Base-by-base conservation (phyloP, 2,888 invertebrate species). In the Sminthurinus aureus region DNA sequence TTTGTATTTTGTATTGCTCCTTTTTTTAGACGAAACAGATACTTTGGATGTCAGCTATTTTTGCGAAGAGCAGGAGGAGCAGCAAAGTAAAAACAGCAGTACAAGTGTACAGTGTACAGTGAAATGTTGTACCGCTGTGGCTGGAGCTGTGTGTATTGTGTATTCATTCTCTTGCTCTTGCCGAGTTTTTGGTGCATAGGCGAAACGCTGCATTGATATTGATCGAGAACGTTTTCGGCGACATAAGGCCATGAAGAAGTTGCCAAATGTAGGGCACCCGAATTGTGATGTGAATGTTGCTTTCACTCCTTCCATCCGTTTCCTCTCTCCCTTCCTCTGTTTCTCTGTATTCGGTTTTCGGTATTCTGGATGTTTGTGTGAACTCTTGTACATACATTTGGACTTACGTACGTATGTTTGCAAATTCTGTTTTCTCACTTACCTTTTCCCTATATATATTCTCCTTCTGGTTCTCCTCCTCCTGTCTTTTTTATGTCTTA, bases 191-290 rank as follows among this genome's bases (percentile, higher is more conserved):
- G 88, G 88, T 88, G 88, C 88, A 88, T 85, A 87, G 88, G 85
- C 86, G 86, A 88, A 86, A 86, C 86, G 88, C 87, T 88, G 87
- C 87, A 88, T 88, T 87, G 87, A 87, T 87, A 88, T 88, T 87
- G 87, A 88, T 87, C 87, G 87, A 88, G 85, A 84, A 81, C 81
- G 81, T 80, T 77, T 78, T 84, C 77, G 80, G 78, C 80, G 84
- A 81, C 84, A 81, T 84, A 81, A 76, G 84, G 83, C 80, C 74
- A 71, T 73, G 81, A 78, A 79, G 83, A 82, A 83, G 86, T 86
- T 86, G 85, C 85, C 85, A 85, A 85, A 86, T 85, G 82, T 85
- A 83, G 85, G 85, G 84, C 77, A 84, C 81, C 76, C 78, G 79
- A 74, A 83, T 66, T 73, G 84, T 84, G 75, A 84, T 86, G 81